Percentiles rank a stretch among this genome's conserved stretches.
Evolutionary conservation across 2,888 invertebrate species (phyloP).

Genomic region (Myathropa florea): DNA sequence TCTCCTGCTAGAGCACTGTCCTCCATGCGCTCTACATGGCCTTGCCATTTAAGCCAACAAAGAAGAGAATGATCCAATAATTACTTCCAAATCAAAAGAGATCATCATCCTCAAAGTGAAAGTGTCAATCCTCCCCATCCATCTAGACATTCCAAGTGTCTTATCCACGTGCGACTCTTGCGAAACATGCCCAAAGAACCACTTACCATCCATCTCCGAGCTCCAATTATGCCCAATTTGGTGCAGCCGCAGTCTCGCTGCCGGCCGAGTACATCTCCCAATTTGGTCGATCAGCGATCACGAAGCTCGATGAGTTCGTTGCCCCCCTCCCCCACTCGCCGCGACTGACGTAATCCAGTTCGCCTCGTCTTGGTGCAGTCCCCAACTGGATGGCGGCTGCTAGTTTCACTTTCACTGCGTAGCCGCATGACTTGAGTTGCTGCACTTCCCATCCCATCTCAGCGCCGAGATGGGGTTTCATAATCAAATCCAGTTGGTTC

Average conservation of each 20-base stretch:
- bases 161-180: neutral
- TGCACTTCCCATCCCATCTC: constrained; percentile 1
- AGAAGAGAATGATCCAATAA: too few species aligned
- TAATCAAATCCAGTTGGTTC: constrained; percentile 21
- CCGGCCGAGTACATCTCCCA: constrained; percentile 13
- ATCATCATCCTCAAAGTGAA: neutral
- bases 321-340: neutral
- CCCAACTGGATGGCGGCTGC: neutral
- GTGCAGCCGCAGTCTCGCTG: constrained; percentile 24
- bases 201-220: constrained; percentile 4
- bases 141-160: neutral
- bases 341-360: constrained; percentile 46
- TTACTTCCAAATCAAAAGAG: neutral
- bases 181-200: constrained; percentile 18
- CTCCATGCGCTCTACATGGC: too few species aligned
- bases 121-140: neutral
- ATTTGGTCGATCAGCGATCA: constrained; percentile 56
- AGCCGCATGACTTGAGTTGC: constrained; percentile 7
- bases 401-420: constrained; percentile 61
- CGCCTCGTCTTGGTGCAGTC: constrained; percentile 29
- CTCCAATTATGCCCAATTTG: constrained; percentile 46
- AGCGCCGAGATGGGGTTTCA: constrained; percentile 4
- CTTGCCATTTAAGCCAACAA: too few species aligned
- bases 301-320: neutral
- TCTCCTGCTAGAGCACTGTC: too few species aligned